Evolutionary conservation across 1,140 invertebrate genomes (phyloP).

Genomic region (Wasmannia auropunctata): DNA sequence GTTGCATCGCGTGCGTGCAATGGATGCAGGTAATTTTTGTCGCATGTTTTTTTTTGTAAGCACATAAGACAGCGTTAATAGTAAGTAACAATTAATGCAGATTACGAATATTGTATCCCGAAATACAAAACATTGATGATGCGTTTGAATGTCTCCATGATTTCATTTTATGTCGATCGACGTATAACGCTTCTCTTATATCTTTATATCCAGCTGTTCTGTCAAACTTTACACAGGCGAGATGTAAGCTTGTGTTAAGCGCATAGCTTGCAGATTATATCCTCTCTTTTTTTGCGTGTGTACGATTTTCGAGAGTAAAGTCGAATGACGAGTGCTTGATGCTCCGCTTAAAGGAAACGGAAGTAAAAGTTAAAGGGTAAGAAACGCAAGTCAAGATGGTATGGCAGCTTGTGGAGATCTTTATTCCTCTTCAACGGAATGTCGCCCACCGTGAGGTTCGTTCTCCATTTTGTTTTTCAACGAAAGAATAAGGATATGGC

Average conservation of each 20-base stretch:
- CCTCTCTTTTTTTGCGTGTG: neutral
- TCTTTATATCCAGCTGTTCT: neutral
- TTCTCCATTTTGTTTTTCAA: neutral
- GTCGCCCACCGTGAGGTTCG: neutral
- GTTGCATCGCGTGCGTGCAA: neutral
- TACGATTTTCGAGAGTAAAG: neutral
- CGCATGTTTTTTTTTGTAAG: neutral
- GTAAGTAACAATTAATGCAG: conserved; percentile 27
- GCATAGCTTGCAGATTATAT: neutral
- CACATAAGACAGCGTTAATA: neutral
- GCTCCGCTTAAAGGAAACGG: neutral
- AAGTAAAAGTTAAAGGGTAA: neutral
- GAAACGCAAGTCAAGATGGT: neutral
- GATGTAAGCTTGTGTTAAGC: neutral
- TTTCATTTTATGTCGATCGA: conserved; percentile 14
- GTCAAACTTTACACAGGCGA: neutral
- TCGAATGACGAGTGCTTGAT: neutral
- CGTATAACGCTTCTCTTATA: neutral
- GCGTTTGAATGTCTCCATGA: conserved; percentile 23
- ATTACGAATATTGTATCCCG: conserved; percentile 26
- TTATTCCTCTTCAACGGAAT: neutral
- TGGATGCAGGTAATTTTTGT: conserved; percentile 15
- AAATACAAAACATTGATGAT: conserved; percentile 48
- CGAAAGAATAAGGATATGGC: neutral
- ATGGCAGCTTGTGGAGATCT: neutral